Percentiles rank a stretch among this genome's conserved stretches.
Conservation (phyloP, 1,140 invertebrate species). For the Drosophila ogumai region DNA sequence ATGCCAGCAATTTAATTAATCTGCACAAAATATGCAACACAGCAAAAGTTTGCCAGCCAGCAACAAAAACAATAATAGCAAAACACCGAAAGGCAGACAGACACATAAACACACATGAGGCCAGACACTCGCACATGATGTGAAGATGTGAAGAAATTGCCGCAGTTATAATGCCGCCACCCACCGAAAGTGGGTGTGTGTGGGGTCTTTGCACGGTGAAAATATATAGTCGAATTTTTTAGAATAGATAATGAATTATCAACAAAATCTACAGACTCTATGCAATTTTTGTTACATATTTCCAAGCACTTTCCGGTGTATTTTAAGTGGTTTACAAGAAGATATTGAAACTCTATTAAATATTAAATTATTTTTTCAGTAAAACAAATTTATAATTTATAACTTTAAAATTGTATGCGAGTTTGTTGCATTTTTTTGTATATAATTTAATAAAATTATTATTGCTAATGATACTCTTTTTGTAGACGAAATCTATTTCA, state of each 20-base stretch:
- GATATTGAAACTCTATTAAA: neutral
- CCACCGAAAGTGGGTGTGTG: conserved; percentile 38
- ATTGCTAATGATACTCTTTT: neutral
- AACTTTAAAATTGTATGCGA: too few relatives aligned
- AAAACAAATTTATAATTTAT: neutral
- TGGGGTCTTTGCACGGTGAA: conserved; percentile 3
- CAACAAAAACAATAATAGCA: conserved; percentile 25
- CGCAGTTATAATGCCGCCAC: conserved; percentile 72
- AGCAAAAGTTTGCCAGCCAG: conserved; percentile 74
- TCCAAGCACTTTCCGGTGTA: rapidly evolving
- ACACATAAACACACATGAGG: conserved; percentile 28
- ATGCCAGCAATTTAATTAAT: conserved; percentile 80
- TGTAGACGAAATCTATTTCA: too few relatives aligned
- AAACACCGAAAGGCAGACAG: conserved; percentile 21
- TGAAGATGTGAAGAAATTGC: conserved; percentile 43
- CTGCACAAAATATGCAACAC: conserved; percentile 80
- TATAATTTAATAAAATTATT: neutral
- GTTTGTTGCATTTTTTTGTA: too few relatives aligned
- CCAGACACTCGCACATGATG: conserved; percentile 28
- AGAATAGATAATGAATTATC: neutral
- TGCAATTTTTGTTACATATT: neutral
- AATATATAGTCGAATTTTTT: neutral
- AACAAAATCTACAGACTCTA: neutral
- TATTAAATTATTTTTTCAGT: neutral
- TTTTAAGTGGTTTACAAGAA: neutral